Conservation (phyloP, 1,140 invertebrate genomes). For the Ceratosolen fusciceps region DNA sequence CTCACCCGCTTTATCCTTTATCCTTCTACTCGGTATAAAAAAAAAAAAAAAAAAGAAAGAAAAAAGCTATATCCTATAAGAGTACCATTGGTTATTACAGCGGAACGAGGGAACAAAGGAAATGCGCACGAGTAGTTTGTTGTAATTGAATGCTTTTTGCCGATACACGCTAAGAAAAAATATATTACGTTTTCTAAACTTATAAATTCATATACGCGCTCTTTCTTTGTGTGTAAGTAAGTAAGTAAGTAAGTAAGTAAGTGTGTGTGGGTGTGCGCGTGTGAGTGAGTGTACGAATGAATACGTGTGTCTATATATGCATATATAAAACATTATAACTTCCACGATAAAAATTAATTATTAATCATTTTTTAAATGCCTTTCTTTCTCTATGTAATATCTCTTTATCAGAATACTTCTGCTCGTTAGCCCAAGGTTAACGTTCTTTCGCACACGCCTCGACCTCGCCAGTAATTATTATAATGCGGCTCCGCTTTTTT, state of each 20-base stretch:
- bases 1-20: too few relatives aligned
- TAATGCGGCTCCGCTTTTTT: slow-evolving; percentile 4
- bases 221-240: too few relatives aligned
- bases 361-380: slow-evolving; percentile 32
- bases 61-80: slow-evolving; percentile 35
- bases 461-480: neutral
- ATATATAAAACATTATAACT: slow-evolving; percentile 14
- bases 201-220: slow-evolving; percentile 19
- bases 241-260: too few relatives aligned
- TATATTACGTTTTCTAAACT: too few relatives aligned
- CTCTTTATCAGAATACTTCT: neutral
- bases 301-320: neutral
- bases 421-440: neutral
- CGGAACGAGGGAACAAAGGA: neutral
- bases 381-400: neutral
- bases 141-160: neutral
- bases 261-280: too few relatives aligned
- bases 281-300: too few relatives aligned
- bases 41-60: too few relatives aligned
- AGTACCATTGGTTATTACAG: neutral
- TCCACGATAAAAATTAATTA: neutral
- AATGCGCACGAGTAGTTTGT: neutral
- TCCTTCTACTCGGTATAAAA: too few relatives aligned
- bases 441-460: neutral
- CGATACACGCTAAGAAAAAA: neutral